Conservation (phyloP, 2,888 invertebrate species). For the Diarsia rubi region DNA sequence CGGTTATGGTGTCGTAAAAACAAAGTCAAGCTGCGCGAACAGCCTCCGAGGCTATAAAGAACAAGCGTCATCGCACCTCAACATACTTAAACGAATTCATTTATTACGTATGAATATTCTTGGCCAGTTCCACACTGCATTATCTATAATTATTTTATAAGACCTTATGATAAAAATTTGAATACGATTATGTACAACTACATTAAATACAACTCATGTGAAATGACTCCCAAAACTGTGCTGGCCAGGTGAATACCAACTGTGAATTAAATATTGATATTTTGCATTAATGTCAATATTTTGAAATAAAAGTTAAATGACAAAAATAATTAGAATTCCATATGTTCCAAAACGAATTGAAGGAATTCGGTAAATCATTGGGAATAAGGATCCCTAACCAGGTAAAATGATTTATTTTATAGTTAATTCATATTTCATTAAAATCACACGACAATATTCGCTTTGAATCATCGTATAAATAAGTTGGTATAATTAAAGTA, state of each 20-base stretch:
- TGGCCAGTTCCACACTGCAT: slow-evolving; percentile 58
- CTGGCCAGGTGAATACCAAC: slow-evolving; percentile 8
- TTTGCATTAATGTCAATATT: slow-evolving; percentile 32
- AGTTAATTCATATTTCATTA: neutral
- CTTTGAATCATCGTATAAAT: neutral
- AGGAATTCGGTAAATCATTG: neutral
- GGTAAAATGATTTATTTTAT: neutral
- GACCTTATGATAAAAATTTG: slow-evolving; percentile 47
- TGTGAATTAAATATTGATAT: slow-evolving; percentile 33
- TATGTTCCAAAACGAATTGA: neutral
- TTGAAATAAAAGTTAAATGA: slow-evolving; percentile 2
- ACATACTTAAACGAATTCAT: slow-evolving; percentile 66
- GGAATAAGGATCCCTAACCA: neutral
- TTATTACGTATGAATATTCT: slow-evolving; percentile 70
- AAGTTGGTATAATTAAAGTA: neutral
- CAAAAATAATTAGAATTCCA: neutral
- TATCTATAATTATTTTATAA: slow-evolving; percentile 61
- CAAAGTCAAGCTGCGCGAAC: slow-evolving; percentile 88
- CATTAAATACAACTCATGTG: slow-evolving; percentile 37
- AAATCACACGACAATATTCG: neutral
- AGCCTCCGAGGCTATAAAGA: slow-evolving; percentile 80
- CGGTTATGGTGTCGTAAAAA: slow-evolving; percentile 88
- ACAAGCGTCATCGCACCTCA: slow-evolving; percentile 80
- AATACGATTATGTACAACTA: slow-evolving; percentile 50
- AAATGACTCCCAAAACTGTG: slow-evolving; percentile 23